phyloP scores from a whole-genome alignment of 53 echinoderm and acorn worm genomes.

The Paracentrotus lividus region DNA sequence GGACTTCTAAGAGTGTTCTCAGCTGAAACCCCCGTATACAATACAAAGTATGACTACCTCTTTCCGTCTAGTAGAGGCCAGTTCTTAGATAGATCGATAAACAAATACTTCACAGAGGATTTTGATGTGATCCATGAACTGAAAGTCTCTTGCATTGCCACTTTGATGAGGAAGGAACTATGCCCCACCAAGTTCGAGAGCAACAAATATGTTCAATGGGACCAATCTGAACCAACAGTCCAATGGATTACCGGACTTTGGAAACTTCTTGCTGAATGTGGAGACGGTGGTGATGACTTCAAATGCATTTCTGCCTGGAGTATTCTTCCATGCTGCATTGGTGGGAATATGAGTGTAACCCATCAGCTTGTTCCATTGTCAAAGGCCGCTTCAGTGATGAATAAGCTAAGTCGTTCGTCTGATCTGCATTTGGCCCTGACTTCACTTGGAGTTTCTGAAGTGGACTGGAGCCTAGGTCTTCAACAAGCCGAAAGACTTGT shows the following conservation, averaged over 20 bases:
- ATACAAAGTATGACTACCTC: constrained; percentile 10
- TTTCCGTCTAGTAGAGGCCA: not conserved
- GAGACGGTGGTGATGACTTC: not conserved
- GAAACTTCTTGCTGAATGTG: not conserved
- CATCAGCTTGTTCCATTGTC: not conserved
- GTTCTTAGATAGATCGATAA: not conserved
- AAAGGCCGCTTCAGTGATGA: not conserved
- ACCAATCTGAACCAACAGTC: not conserved
- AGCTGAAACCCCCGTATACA: not conserved
- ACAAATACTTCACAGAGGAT: not conserved
- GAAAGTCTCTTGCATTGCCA: not conserved
- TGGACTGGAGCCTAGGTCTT: not conserved
- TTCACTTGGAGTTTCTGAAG: not conserved
- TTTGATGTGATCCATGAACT: not conserved
- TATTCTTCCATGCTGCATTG: not conserved
- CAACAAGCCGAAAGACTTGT: not conserved
- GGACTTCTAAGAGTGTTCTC: not conserved
- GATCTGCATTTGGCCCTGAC: not conserved
- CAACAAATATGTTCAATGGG: not conserved
- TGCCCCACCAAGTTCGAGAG: not conserved
- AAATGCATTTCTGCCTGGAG: not conserved
- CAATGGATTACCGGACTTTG: not conserved
- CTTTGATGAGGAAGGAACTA: not conserved
- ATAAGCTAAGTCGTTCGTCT: not conserved
- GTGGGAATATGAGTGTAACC: not conserved